Evolutionary conservation across 92 coral and sea anemone species (phyloP).

Genomic region (Bergia sp.): DNA sequence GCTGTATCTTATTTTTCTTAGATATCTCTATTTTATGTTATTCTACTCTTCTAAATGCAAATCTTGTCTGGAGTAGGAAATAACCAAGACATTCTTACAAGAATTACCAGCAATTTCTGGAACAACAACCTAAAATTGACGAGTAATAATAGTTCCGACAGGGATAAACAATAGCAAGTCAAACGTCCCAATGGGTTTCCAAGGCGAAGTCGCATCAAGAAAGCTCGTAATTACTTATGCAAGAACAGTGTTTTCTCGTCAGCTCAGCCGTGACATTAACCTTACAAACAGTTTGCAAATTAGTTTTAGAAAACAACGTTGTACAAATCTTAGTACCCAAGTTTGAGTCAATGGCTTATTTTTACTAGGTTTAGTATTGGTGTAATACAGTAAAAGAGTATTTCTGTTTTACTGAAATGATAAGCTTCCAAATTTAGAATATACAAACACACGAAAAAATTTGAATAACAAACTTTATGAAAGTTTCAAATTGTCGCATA

Average conservation of each 20-base stretch:
- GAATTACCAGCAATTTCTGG: not conserved
- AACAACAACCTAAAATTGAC: not conserved
- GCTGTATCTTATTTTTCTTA: too few species aligned
- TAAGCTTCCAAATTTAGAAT: not conserved
- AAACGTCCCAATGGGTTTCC: not conserved
- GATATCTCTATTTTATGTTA: too few species aligned
- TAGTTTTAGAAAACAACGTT: not conserved
- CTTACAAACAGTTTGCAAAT: not conserved
- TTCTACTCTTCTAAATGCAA: too few species aligned
- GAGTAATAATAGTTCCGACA: not conserved
- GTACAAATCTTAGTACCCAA: not conserved
- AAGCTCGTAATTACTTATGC: conserved; percentile 1
- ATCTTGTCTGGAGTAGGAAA: not conserved
- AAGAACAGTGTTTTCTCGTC: not conserved
- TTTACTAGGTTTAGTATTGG: not conserved
- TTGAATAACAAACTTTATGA: conserved; percentile 1
- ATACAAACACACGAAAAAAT: not conserved
- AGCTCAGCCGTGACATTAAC: not conserved
- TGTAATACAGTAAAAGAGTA: not conserved
- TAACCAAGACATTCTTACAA: not conserved
- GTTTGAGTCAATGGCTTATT: not conserved
- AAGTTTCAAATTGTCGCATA: conserved; percentile 11
- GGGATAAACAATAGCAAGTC: not conserved
- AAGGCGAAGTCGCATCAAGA: not conserved
- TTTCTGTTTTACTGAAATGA: too few species aligned